Evolutionary conservation across 2,797 vertebrate genomes (phyloP).

Genomic region (Leptodactylus fallax): DNA sequence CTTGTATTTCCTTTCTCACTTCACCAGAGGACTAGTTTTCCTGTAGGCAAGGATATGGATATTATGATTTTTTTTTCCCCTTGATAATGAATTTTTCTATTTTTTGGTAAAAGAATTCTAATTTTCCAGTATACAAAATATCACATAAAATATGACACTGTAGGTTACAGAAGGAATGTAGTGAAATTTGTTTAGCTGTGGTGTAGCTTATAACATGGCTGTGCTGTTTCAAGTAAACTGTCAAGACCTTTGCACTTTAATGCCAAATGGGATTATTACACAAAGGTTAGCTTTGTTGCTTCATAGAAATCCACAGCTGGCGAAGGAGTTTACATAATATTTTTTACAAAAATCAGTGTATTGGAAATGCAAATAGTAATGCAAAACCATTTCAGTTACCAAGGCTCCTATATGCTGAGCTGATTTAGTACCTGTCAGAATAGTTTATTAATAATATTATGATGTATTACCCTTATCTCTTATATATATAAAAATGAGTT

Average conservation of each 20-base stretch:
- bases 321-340: conserved; percentile 10
- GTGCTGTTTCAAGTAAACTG: conserved; percentile 23
- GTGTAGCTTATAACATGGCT: conserved; percentile 35
- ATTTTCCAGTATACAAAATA: neutral
- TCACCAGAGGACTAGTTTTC: conserved; percentile 20
- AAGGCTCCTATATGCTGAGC: neutral
- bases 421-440: neutral
- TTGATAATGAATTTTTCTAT: neutral
- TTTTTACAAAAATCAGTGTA: neutral
- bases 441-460: no score
- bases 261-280: conserved; percentile 7
- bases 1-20: conserved; percentile 30
- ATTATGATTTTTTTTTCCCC: conserved; percentile 4
- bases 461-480: no score
- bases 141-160: neutral
- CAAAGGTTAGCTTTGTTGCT: conserved; percentile 23
- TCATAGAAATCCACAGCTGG: conserved; percentile 23
- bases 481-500: no score
- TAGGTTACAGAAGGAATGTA: conserved; percentile 28
- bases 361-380: conserved; percentile 2
- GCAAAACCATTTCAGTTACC: neutral
- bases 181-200: conserved; percentile 13
- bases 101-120: neutral
- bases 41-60: neutral
- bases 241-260: conserved; percentile 36